phyloP scores from a whole-genome alignment of 2,888 invertebrate species.

The Cataglyphis rosenhaueri region DNA sequence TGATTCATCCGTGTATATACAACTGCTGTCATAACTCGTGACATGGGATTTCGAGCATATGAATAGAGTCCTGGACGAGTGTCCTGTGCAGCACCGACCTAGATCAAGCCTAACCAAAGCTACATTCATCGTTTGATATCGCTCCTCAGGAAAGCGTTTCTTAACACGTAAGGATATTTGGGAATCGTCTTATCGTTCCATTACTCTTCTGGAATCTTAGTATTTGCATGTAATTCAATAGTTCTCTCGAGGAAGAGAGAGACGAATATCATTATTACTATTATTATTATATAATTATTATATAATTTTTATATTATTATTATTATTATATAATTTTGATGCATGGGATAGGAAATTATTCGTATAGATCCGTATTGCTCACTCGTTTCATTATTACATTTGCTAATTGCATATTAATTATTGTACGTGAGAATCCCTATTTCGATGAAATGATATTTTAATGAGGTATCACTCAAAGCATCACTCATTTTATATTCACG shows the following conservation, averaged over 20 bases:
- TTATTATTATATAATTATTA: not conserved
- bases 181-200: slow-evolving; percentile 61
- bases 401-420: slow-evolving; percentile 31
- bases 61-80: slow-evolving; percentile 64
- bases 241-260: not conserved
- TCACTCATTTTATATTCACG: not conserved
- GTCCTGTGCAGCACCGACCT: slow-evolving; percentile 55
- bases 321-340: slow-evolving; percentile 22
- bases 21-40: slow-evolving; percentile 68
- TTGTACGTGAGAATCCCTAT: not conserved
- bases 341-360: not conserved
- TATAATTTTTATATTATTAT: not conserved
- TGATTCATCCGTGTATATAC: slow-evolving; percentile 63
- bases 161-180: slow-evolving; percentile 55
- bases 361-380: not conserved
- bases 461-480: not conserved
- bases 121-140: slow-evolving; percentile 43
- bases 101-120: slow-evolving; percentile 55
- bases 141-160: slow-evolving; percentile 47
- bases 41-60: slow-evolving; percentile 62
- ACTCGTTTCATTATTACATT: slow-evolving; percentile 9
- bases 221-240: slow-evolving; percentile 2
- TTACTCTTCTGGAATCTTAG: slow-evolving; percentile 9
- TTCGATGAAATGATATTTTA: not conserved
- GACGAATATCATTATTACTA: not conserved